Conservation (phyloP, 2,797 vertebrate genomes). For the Tamandua tetradactyla region DNA sequence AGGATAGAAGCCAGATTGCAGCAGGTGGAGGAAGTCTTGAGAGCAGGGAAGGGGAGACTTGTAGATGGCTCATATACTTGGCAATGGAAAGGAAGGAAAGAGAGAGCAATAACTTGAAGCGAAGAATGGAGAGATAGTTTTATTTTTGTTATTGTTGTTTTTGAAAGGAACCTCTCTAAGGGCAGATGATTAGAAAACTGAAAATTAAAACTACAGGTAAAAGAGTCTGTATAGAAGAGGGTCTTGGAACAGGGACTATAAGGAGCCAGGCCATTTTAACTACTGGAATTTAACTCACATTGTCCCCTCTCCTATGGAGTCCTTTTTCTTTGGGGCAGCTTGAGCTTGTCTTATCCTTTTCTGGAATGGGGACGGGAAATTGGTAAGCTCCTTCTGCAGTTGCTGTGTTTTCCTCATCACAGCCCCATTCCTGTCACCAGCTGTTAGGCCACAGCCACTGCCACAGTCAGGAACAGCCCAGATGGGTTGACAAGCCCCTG, state of each 20-base stretch:
- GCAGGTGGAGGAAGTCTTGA: background rate
- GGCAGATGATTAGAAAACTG: background rate
- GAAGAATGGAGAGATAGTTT: background rate
- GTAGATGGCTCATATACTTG: background rate
- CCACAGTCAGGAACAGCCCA: background rate
- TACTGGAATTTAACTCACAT: background rate
- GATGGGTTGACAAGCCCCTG: constrained; percentile 42
- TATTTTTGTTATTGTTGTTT: background rate
- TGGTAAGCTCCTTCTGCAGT: background rate
- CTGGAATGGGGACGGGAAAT: background rate
- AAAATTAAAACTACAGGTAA: constrained; percentile 5
- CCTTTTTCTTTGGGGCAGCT: constrained; percentile 1
- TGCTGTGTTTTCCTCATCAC: constrained; percentile 19
- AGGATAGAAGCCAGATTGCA: background rate
- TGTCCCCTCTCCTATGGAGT: background rate
- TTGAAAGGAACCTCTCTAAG: constrained; percentile 38
- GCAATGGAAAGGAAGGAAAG: background rate
- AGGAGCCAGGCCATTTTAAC: background rate
- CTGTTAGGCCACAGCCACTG: constrained; percentile 7
- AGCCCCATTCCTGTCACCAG: constrained; percentile 5
- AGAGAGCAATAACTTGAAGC: background rate
- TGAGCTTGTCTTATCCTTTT: background rate
- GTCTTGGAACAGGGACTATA: background rate
- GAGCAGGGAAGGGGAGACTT: background rate
- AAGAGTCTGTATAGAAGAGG: background rate